These are phyloP conservation scores for Morpho deidamia DNA, from an alignment of 2,888 invertebrate genomes.

Conservation along the genomic window DNA sequence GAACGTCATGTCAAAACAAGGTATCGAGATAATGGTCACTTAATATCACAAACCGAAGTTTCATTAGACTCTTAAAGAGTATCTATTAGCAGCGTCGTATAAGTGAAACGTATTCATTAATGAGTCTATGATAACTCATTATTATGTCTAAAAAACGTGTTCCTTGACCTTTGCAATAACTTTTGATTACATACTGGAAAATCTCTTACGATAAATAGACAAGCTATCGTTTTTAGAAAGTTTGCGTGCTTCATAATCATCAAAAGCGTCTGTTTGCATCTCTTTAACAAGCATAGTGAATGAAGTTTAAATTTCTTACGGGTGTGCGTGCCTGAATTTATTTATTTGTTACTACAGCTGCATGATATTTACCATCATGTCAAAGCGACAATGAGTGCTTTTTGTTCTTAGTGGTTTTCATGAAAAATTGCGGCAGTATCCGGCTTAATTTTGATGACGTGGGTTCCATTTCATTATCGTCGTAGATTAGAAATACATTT, in stretches of 20 bases:
- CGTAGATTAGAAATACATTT: too few species aligned
- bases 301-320: constrained; percentile 30
- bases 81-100: constrained; percentile 4
- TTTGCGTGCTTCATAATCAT: constrained; percentile 59
- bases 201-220: constrained; percentile 63
- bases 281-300: constrained; percentile 24
- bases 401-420: constrained; percentile 17
- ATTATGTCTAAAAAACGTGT: constrained; percentile 7
- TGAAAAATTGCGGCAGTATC: constrained; percentile 4
- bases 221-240: constrained; percentile 68
- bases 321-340: constrained; percentile 16
- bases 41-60: background rate
- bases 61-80: constrained; percentile 5
- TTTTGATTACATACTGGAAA: constrained; percentile 45
- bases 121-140: constrained; percentile 3
- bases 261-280: constrained; percentile 54
- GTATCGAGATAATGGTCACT: background rate
- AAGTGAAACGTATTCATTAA: constrained; percentile 7
- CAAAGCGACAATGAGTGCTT: constrained; percentile 12
- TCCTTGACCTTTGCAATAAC: constrained; percentile 19
- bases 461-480: too few species aligned
- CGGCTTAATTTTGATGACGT: too few species aligned
- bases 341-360: constrained; percentile 9
- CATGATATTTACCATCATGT: constrained; percentile 11
- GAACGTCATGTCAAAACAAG: too few species aligned